Base-by-base conservation (phyloP, 2,113 vertebrate species). In the Mastomys coucha region DNA sequence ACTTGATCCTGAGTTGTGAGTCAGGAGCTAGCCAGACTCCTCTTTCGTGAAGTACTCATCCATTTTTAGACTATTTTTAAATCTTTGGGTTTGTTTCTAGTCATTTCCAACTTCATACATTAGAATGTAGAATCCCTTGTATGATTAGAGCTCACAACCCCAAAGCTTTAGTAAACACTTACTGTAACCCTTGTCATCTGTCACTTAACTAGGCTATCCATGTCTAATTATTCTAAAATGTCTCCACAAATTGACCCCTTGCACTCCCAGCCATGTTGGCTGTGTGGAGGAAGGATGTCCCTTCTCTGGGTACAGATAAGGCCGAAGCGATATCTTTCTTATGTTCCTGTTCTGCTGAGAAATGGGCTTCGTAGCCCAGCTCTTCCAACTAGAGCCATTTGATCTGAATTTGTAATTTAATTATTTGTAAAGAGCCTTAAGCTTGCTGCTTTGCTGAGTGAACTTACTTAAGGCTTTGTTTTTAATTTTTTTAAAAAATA, bases 191-290 rank as follows among this genome's bases (percentile, higher is more conserved):
- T 26, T 60, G 17, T 42, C 51, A 88, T 58, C 73, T 42, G 91
- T 96, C 72, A n/a, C 76, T 96, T 94, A 97, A 93, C 20, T 58
- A 93, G 49, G 45, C 6, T 91, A 84, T 70, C 49, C 49, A 91
- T 67, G 85, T 69, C 95, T 94, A 91, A 96, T 96, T 84, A 91
- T 97, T 93, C 95, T 91, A 94, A 92, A 87, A 22, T 94, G 51
- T 70, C 63, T 53, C 26, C 49, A 42, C 91, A 88, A 89, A 65
- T 95, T 73, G 91, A 42, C 56, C 88, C 58, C 85, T 63, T 92
- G 86, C 65, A 76, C 56, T 73, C 28, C 7, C n/a, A 20, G 6
- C 88, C 31, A 33, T 58, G 3, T n/a, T 58, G 56, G 53, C 58
- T 91, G 12, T 42, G 63, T 53, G 17, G 78, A n/a, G n/a, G n/a